Percentiles rank a stretch among this genome's conserved stretches.
Conservation (phyloP, 1,140 invertebrate genomes). For the Macrobrachium rosenbergii region DNA sequence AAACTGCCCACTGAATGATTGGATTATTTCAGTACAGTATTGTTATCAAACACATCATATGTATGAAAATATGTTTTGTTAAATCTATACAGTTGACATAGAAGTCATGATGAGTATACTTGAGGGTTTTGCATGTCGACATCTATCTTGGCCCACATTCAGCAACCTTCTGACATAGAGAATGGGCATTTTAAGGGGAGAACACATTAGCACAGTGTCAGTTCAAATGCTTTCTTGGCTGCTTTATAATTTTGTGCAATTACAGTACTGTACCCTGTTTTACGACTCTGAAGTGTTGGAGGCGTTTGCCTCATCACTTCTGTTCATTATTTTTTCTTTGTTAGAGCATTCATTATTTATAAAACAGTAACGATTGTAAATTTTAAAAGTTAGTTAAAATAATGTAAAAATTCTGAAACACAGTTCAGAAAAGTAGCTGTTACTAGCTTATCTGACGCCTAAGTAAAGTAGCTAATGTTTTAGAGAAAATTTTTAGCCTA, state of each 20-base stretch:
- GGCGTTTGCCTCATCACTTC: too few relatives aligned
- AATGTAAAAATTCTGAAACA: too few relatives aligned
- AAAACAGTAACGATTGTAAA: too few relatives aligned
- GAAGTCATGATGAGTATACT: slow-evolving; percentile 33
- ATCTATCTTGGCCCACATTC: slow-evolving; percentile 31
- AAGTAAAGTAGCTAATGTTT: too few relatives aligned
- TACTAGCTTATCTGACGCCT: too few relatives aligned
- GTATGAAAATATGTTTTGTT: slow-evolving; percentile 36
- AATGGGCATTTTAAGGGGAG: slow-evolving; percentile 1
- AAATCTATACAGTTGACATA: slow-evolving; percentile 36
- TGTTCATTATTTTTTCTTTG: too few relatives aligned
- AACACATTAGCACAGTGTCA: slow-evolving; percentile 28
- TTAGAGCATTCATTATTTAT: too few relatives aligned
- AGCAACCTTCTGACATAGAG: slow-evolving; percentile 7
- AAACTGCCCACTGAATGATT: slow-evolving; percentile 57
- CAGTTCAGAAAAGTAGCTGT: too few relatives aligned
- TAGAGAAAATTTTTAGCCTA: too few relatives aligned
- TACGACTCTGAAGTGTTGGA: background rate
- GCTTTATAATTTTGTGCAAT: background rate
- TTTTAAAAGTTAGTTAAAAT: too few relatives aligned
- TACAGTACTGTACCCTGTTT: background rate
- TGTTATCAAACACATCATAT: slow-evolving; percentile 55
- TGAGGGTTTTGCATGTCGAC: slow-evolving; percentile 32
- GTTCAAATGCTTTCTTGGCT: slow-evolving; percentile 13
- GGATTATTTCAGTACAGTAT: slow-evolving; percentile 46